These are phyloP conservation scores for Isotomurus palustris DNA, from an alignment of 2,888 invertebrate species.

Conservation along the genomic window DNA sequence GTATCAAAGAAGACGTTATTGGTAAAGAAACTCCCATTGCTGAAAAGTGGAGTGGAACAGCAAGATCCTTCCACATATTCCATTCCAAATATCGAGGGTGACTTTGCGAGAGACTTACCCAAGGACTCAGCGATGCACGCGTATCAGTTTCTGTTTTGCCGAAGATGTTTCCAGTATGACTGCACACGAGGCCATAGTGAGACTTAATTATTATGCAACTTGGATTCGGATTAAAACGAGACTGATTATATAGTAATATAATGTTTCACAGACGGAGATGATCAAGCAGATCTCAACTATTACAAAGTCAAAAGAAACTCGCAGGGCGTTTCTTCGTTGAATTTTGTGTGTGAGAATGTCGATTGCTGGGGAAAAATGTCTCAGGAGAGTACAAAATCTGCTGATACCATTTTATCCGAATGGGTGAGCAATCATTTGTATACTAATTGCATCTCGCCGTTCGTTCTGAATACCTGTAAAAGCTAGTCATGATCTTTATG, in stretches of 20 bases:
- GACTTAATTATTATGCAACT: too few relatives aligned
- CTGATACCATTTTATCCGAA: constrained; percentile 17
- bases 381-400: not conserved
- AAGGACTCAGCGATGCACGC: constrained; percentile 33
- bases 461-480: too few relatives aligned
- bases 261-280: constrained; percentile 30
- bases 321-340: constrained; percentile 1
- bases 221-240: not conserved
- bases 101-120: constrained; percentile 27
- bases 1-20: constrained; percentile 1
- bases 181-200: constrained; percentile 35
- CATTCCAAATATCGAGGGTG: constrained; percentile 37
- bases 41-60: constrained; percentile 24
- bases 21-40: constrained; percentile 16
- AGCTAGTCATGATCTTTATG: too few relatives aligned
- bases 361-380: constrained; percentile 23
- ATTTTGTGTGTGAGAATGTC: constrained; percentile 26
- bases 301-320: constrained; percentile 15
- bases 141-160: constrained; percentile 32
- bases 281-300: constrained; percentile 30
- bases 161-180: constrained; percentile 36
- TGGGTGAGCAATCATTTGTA: too few relatives aligned
- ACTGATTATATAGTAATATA: not conserved
- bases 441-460: too few relatives aligned
- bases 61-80: constrained; percentile 17